Conservation (phyloP, 2,797 vertebrate species). For the Oryzias sinensis region DNA sequence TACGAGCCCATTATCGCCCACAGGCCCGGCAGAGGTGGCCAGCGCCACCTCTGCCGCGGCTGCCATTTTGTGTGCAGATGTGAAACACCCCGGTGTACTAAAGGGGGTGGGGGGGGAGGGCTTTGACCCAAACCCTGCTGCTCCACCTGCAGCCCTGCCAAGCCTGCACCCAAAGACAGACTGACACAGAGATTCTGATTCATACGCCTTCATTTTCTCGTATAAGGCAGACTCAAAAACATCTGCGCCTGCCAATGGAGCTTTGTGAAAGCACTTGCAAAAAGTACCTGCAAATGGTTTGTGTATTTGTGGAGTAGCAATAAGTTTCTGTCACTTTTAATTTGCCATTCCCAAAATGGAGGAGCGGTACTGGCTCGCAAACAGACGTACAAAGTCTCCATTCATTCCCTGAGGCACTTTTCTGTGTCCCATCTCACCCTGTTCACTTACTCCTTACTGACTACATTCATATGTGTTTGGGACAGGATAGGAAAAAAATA, state of each 20-base stretch:
- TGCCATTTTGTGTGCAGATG: slow-evolving; percentile 57
- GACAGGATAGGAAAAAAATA: slow-evolving; percentile 41
- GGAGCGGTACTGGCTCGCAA: slow-evolving; percentile 52
- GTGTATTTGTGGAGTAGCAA: slow-evolving; percentile 70
- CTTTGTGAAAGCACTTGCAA: slow-evolving; percentile 71
- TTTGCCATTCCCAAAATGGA: slow-evolving; percentile 67
- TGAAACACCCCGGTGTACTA: slow-evolving; percentile 47
- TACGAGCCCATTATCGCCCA: slow-evolving; percentile 72
- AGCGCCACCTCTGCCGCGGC: slow-evolving; percentile 31
- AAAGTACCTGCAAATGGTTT: slow-evolving; percentile 78
- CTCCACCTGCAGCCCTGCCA: slow-evolving; percentile 27
- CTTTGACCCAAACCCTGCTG: slow-evolving; percentile 36
- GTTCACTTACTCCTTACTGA: slow-evolving; percentile 45
- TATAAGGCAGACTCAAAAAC: slow-evolving; percentile 65
- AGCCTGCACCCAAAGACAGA: slow-evolving; percentile 13
- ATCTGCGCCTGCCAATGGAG: slow-evolving; percentile 57
- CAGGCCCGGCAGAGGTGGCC: slow-evolving; percentile 50
- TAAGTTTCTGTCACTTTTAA: slow-evolving; percentile 74
- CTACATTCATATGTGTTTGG: slow-evolving; percentile 50
- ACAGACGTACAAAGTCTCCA: slow-evolving; percentile 63
- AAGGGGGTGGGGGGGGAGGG: slow-evolving; percentile 30
- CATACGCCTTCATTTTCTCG: slow-evolving; percentile 58
- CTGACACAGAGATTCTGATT: slow-evolving; percentile 60
- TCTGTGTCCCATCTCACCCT: slow-evolving; percentile 28
- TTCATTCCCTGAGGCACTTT: slow-evolving; percentile 59